A percentile compares a stretch with the other conserved stretches of the same genome.
Conservation (phyloP, 2,797 vertebrate genomes). For the Bradypodion ventrale region DNA sequence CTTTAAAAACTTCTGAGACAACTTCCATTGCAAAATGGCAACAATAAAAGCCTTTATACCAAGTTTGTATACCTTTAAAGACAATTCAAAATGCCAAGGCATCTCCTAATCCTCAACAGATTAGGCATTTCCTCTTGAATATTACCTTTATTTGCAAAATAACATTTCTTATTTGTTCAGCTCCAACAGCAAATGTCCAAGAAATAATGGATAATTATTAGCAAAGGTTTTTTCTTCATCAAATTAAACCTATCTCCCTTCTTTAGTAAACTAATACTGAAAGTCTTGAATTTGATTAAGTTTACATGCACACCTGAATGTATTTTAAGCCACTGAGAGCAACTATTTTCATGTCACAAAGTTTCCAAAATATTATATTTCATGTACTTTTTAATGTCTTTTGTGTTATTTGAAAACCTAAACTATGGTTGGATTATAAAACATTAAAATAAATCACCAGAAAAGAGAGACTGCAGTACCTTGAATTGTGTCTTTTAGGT, state of each 20-base stretch:
- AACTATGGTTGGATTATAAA: background rate
- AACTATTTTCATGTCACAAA: background rate
- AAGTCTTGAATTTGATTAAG: background rate
- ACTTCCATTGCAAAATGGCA: background rate
- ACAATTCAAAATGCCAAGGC: background rate
- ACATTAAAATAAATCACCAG: background rate
- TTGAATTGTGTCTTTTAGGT: background rate
- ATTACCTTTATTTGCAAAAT: background rate
- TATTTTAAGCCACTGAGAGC: background rate
- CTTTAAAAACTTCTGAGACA: background rate
- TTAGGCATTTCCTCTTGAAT: background rate
- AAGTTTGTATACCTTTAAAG: background rate
- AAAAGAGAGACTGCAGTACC: background rate
- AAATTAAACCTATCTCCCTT: background rate
- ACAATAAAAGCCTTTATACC: background rate
- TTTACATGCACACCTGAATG: background rate
- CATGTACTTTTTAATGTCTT: background rate
- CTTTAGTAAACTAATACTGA: background rate
- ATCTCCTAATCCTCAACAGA: background rate
- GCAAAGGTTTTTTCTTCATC: background rate
- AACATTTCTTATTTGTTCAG: background rate
- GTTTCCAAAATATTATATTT: background rate
- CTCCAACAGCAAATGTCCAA: background rate
- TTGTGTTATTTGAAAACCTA: background rate
- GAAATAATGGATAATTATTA: background rate